Conservation (phyloP, 2,888 invertebrate species). For the Gastrophysa polygoni region DNA sequence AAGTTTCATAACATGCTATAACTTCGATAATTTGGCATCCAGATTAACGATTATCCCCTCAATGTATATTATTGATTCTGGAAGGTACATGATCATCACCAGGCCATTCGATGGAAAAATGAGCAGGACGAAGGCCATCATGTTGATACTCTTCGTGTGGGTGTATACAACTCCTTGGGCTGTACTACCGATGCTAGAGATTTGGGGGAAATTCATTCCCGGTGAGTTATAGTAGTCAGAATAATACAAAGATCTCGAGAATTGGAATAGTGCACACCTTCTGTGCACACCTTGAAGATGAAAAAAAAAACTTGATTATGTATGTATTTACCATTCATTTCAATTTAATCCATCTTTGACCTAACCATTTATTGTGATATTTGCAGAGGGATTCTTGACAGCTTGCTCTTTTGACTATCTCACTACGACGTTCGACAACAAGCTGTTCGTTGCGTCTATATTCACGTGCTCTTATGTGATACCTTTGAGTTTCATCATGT, state of each 20-base stretch:
- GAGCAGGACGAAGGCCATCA: constrained; percentile 77
- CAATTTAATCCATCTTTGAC: too few relatives aligned
- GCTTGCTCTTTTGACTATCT: constrained; percentile 85
- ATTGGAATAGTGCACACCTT: too few relatives aligned
- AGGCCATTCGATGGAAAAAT: constrained; percentile 82
- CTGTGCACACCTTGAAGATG: too few relatives aligned
- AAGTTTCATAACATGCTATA: too few relatives aligned
- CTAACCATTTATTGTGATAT: constrained; percentile 40
- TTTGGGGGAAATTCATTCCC: constrained; percentile 86
- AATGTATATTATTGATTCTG: not conserved
- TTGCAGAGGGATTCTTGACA: constrained; percentile 86
- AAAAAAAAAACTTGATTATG: too few relatives aligned
- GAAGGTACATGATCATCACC: constrained; percentile 76
- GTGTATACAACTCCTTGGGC: constrained; percentile 80
- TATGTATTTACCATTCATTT: too few relatives aligned
- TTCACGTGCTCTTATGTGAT: constrained; percentile 79
- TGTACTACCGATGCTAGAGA: constrained; percentile 76
- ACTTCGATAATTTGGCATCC: too few relatives aligned
- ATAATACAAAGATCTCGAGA: too few relatives aligned
- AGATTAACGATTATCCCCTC: too few relatives aligned
- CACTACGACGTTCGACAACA: constrained; percentile 77
- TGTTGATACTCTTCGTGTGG: constrained; percentile 77
- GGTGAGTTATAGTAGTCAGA: too few relatives aligned
- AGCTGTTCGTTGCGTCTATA: constrained; percentile 76
- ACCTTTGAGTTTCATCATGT: constrained; percentile 78